Evolutionary conservation across 2,888 invertebrate genomes (phyloP).

Genomic region (Ophonus ardosiacus): DNA sequence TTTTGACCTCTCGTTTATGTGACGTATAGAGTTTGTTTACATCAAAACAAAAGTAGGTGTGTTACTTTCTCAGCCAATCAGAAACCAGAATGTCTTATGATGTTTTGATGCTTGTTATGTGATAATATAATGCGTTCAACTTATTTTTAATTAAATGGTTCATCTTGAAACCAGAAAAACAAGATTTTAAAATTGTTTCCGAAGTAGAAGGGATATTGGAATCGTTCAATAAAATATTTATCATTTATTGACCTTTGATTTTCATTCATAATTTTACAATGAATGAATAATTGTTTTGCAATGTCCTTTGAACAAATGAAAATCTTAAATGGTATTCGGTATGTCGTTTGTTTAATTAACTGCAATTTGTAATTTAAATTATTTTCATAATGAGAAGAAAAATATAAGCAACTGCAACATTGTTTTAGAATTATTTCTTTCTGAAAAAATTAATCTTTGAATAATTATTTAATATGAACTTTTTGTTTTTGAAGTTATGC

Average conservation of each 20-base stretch:
- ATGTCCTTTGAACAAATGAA: not conserved
- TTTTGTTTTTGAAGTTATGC: conserved; percentile 1
- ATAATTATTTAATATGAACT: not conserved
- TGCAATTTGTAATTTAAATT: too few relatives aligned
- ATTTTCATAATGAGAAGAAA: not conserved
- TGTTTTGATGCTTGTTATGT: not conserved
- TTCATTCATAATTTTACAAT: not conserved
- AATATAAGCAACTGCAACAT: not conserved
- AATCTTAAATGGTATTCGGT: not conserved
- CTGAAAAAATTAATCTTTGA: not conserved
- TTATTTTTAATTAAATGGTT: not conserved
- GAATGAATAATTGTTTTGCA: too few relatives aligned
- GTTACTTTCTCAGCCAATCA: conserved; percentile 28
- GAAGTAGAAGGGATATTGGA: not conserved
- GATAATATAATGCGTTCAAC: not conserved
- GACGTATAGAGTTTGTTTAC: conserved; percentile 19
- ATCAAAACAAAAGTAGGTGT: conserved; percentile 23
- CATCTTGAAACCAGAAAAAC: not conserved
- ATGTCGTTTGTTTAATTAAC: too few relatives aligned
- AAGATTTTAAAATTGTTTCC: not conserved
- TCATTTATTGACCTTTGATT: not conserved
- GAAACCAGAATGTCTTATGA: not conserved
- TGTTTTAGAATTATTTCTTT: not conserved
- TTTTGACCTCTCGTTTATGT: conserved; percentile 1
- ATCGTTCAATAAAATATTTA: not conserved